phyloP scores from a whole-genome alignment of 2,888 invertebrate genomes.

The Meandrusa payeni region DNA sequence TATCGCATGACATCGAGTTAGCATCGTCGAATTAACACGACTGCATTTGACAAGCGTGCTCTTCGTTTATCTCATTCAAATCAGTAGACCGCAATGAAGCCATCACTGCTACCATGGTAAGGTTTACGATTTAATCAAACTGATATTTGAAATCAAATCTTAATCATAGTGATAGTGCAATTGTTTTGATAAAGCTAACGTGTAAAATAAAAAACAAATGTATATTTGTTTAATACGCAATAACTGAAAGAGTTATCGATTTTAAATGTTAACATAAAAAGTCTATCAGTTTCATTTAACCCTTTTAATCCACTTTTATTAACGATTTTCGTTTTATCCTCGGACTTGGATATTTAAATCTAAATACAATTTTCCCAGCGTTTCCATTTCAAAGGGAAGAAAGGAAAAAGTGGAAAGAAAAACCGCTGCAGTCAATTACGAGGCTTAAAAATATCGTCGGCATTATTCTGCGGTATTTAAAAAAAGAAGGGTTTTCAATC shows the following conservation, averaged over 20 bases:
- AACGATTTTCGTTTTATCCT: constrained; percentile 52
- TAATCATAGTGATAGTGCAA: too few relatives aligned
- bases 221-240: too few relatives aligned
- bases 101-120: too few relatives aligned
- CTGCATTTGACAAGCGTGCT: constrained; percentile 34
- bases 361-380: constrained; percentile 57
- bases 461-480: constrained; percentile 57
- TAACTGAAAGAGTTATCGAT: constrained; percentile 1
- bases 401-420: constrained; percentile 42
- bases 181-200: too few relatives aligned
- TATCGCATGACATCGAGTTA: constrained; percentile 51
- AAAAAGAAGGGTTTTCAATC: constrained; percentile 65
- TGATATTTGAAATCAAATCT: too few relatives aligned
- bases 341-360: constrained; percentile 50
- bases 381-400: constrained; percentile 42
- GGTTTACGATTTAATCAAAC: too few relatives aligned
- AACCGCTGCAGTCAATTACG: constrained; percentile 68
- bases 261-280: constrained; percentile 12
- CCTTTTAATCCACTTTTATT: constrained; percentile 54
- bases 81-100: too few relatives aligned
- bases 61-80: constrained; percentile 21
- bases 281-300: constrained; percentile 41
- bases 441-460: constrained; percentile 68
- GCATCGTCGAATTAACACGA: constrained; percentile 42
- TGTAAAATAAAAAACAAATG: too few relatives aligned